These are phyloP conservation scores for Epiblema foenella DNA, from an alignment of 2,888 invertebrate genomes.

Conservation along the genomic window DNA sequence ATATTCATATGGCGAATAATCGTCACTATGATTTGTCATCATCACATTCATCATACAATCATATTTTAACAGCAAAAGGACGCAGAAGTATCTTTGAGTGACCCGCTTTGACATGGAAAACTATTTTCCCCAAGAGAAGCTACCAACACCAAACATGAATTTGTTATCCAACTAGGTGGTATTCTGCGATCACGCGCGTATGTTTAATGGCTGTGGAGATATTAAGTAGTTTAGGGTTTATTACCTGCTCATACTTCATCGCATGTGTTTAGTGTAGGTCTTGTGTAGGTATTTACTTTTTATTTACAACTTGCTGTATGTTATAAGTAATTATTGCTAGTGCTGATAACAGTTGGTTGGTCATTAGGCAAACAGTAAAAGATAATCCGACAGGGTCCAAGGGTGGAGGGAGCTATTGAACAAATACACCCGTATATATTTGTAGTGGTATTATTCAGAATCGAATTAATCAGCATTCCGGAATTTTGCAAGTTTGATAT, in stretches of 20 bases:
- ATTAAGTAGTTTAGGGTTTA: too few relatives aligned
- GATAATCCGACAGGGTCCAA: conserved; percentile 31
- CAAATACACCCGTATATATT: conserved; percentile 37
- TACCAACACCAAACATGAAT: too few relatives aligned
- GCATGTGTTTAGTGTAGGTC: too few relatives aligned
- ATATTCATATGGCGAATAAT: neutral
- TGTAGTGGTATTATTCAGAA: conserved; percentile 41
- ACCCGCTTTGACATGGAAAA: too few relatives aligned
- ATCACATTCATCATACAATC: too few relatives aligned
- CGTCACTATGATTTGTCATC: too few relatives aligned
- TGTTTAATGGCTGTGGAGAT: too few relatives aligned
- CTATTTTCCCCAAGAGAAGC: too few relatives aligned
- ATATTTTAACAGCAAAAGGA: too few relatives aligned
- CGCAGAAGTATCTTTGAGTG: too few relatives aligned
- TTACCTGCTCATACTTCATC: neutral
- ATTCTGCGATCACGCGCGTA: too few relatives aligned
- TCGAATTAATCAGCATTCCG: conserved; percentile 35
- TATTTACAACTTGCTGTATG: neutral
- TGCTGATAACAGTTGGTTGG: conserved; percentile 15
- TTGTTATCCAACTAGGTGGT: too few relatives aligned
- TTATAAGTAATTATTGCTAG: conserved; percentile 29
- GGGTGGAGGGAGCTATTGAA: conserved; percentile 20
- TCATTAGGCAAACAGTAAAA: conserved; percentile 37
- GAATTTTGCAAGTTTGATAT: conserved; percentile 28
- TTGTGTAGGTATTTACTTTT: neutral